Percentiles rank a stretch among this genome's conserved stretches.
These are phyloP conservation scores for Caenorhabditis panamensis DNA, from an alignment of 2,888 invertebrate genomes.

Conservation along the genomic window DNA sequence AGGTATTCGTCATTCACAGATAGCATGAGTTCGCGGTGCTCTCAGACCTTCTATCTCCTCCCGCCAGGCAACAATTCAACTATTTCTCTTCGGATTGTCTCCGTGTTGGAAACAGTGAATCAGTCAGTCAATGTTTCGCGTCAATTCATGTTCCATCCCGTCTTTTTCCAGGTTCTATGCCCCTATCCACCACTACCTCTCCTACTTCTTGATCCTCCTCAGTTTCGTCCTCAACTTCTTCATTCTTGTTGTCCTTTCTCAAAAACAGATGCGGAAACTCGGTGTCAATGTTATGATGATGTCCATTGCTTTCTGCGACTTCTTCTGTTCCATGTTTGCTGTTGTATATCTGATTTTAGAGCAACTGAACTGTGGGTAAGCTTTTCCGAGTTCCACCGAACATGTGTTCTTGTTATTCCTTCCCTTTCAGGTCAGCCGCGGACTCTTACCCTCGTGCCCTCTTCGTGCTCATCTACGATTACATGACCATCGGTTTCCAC, in stretches of 20 bases:
- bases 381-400: neutral
- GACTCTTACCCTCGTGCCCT: conserved; percentile 5
- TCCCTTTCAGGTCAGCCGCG: neutral
- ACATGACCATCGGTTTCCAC: conserved; percentile 28
- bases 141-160: too few relatives aligned
- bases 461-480: conserved; percentile 24
- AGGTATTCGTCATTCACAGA: neutral
- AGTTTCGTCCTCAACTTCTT: conserved; percentile 17
- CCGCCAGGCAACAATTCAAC: conserved; percentile 18
- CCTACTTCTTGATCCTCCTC: conserved; percentile 1
- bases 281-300: conserved; percentile 48
- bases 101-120: neutral
- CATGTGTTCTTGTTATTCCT: neutral
- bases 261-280: conserved; percentile 22
- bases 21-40: neutral
- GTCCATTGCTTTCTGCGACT: conserved; percentile 45
- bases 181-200: conserved; percentile 16
- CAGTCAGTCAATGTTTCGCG: too few relatives aligned
- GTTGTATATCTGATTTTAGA: conserved; percentile 2
- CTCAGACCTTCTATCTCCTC: conserved; percentile 8
- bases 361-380: neutral
- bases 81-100: neutral
- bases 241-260: conserved; percentile 23
- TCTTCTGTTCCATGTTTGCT: conserved; percentile 20
- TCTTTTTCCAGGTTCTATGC: conserved; percentile 23